Evolutionary conservation across 1,140 invertebrate species (phyloP).

Genomic region (Ostrea edulis): DNA sequence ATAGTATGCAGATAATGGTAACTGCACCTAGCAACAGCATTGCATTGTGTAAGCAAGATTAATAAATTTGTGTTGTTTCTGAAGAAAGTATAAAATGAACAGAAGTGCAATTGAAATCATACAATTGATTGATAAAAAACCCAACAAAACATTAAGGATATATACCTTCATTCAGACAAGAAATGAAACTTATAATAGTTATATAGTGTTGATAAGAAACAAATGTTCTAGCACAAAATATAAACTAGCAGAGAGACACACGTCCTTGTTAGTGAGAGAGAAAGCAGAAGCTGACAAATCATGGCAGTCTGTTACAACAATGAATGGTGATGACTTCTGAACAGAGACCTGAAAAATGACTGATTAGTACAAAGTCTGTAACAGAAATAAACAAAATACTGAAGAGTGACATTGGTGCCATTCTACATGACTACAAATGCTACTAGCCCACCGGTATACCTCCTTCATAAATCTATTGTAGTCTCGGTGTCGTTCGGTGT

Average conservation of each 20-base stretch:
- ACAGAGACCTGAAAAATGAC: slow-evolving; percentile 38
- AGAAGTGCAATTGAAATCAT: not conserved
- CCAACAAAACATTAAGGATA: not conserved
- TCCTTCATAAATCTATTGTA: slow-evolving; percentile 48
- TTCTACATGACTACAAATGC: not conserved
- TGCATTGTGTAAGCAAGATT: too few relatives aligned
- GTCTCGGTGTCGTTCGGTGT: slow-evolving; percentile 47
- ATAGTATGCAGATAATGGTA: not conserved
- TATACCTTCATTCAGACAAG: not conserved
- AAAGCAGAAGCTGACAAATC: not conserved
- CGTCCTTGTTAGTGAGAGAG: not conserved
- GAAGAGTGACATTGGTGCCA: slow-evolving; percentile 2
- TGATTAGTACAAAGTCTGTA: not conserved
- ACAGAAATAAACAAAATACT: slow-evolving; percentile 10
- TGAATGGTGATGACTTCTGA: not conserved
- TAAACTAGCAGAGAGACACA: not conserved
- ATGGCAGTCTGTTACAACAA: not conserved
- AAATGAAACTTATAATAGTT: not conserved
- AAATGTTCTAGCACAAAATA: not conserved
- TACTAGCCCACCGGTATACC: slow-evolving; percentile 52
- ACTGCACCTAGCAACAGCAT: too few relatives aligned
- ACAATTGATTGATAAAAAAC: not conserved
- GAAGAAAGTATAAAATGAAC: not conserved
- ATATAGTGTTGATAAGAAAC: slow-evolving; percentile 10
- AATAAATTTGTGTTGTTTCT: not conserved